Percentiles rank a stretch among this genome's conserved stretches.
phyloP scores from a whole-genome alignment of 2,888 invertebrate species.

The Andrena flavipes region DNA sequence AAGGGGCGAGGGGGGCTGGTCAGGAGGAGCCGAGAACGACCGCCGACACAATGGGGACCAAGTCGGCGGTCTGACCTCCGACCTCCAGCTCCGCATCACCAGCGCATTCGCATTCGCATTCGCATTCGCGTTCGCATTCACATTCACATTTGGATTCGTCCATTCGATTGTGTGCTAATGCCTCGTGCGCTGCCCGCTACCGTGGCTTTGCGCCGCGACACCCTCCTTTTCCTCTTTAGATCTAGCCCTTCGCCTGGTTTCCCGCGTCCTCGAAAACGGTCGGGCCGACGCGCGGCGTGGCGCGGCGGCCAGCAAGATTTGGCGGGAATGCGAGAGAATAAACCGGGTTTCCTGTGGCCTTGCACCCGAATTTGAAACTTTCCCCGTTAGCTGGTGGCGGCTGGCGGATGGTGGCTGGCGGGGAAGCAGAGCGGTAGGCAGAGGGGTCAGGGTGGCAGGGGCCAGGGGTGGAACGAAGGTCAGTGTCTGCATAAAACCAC shows the following conservation, averaged over 20 bases:
- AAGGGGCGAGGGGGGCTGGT: conserved; percentile 49
- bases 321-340: conserved; percentile 53
- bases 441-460: conserved; percentile 55
- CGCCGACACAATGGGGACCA: conserved; percentile 83
- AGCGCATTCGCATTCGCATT: conserved; percentile 79
- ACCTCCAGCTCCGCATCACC: conserved; percentile 77
- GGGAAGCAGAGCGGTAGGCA: conserved; percentile 53
- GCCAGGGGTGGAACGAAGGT: conserved; percentile 80
- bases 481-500: conserved; percentile 85
- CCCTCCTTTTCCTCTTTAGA: conserved; percentile 26
- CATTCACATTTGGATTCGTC: conserved; percentile 81
- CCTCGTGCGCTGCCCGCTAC: conserved; percentile 74
- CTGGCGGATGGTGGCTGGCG: conserved; percentile 28
- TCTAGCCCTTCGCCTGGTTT: conserved; percentile 13
- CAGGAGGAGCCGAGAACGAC: conserved; percentile 76
- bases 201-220: conserved; percentile 59
- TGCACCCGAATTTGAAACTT: conserved; percentile 84
- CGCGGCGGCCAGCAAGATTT: neutral
- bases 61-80: conserved; percentile 83
- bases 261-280: neutral
- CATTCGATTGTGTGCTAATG: conserved; percentile 85
- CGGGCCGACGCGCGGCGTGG: neutral
- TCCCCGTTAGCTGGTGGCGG: conserved; percentile 76
- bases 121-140: conserved; percentile 75
- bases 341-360: conserved; percentile 80